Conservation (phyloP, 2,797 vertebrate species). For the Lagorchestes hirsutus region DNA sequence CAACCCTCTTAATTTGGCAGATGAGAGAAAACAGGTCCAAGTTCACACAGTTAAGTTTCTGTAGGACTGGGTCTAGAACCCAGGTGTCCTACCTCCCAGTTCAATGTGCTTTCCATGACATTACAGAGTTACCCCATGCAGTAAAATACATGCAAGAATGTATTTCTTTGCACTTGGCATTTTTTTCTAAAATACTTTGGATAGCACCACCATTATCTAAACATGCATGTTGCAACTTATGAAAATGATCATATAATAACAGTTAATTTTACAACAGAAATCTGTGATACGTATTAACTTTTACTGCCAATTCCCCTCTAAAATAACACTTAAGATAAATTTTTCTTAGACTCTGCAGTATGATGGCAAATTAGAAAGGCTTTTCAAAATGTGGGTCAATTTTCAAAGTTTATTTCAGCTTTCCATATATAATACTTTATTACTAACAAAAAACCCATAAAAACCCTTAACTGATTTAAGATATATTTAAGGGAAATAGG, state of each 20-base stretch:
- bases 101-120: slow-evolving; percentile 17
- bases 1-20: not conserved
- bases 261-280: slow-evolving; percentile 65
- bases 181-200: slow-evolving; percentile 56
- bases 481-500: slow-evolving; percentile 94
- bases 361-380: slow-evolving; percentile 62
- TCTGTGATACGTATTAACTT: slow-evolving; percentile 72
- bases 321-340: slow-evolving; percentile 50
- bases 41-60: slow-evolving; percentile 20
- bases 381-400: slow-evolving; percentile 65
- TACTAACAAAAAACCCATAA: slow-evolving; percentile 81
- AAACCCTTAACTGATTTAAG: slow-evolving; percentile 89
- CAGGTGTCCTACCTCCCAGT: slow-evolving; percentile 12
- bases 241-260: slow-evolving; percentile 55
- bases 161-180: slow-evolving; percentile 54
- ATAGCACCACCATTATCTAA: slow-evolving; percentile 54
- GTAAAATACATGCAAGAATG: slow-evolving; percentile 31
- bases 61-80: slow-evolving; percentile 11
- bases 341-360: slow-evolving; percentile 59
- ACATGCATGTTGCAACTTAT: slow-evolving; percentile 74
- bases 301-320: slow-evolving; percentile 73
- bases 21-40: not conserved
- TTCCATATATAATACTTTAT: slow-evolving; percentile 84
- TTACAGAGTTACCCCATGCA: slow-evolving; percentile 9
- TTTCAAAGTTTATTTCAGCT: slow-evolving; percentile 69